Conservation (phyloP, 2,888 invertebrate genomes). For the Charanyca ferruginea region DNA sequence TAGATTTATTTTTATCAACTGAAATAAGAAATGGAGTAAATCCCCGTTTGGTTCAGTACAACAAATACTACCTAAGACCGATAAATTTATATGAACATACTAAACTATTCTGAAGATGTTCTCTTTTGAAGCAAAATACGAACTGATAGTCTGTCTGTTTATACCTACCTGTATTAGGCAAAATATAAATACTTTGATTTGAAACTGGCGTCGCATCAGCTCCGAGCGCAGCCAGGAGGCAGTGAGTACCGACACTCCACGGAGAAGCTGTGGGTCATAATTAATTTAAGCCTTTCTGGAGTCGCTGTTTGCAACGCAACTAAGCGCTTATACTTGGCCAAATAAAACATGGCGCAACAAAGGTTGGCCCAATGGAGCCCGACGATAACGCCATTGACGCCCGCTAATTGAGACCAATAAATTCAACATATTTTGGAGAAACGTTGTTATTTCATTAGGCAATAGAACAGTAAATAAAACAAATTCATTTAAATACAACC, state of each 20-base stretch:
- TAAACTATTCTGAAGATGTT: background rate
- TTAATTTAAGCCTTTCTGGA: conserved; percentile 51
- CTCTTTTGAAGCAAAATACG: no score
- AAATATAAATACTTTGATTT: no score
- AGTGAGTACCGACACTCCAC: conserved; percentile 14
- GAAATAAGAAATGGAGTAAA: no score
- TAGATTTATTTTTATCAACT: no score
- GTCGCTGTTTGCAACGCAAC: conserved; percentile 30
- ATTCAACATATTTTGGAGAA: conserved; percentile 40
- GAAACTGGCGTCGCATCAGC: background rate
- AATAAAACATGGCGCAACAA: conserved; percentile 25
- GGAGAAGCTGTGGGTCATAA: conserved; percentile 36
- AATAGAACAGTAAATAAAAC: conserved; percentile 37
- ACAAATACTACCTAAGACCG: no score
- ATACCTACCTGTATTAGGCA: no score
- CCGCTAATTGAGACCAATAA: conserved; percentile 43
- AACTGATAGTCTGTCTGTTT: no score
- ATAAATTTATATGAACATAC: background rate
- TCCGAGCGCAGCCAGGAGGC: background rate
- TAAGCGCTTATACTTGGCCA: conserved; percentile 31
- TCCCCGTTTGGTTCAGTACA: no score
- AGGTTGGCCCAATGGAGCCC: conserved; percentile 2
- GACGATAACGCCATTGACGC: conserved; percentile 26
- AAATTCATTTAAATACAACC: conserved; percentile 23
- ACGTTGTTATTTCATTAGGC: conserved; percentile 33